phyloP scores from a whole-genome alignment of 2,888 invertebrate genomes.

The Volucella inanis region DNA sequence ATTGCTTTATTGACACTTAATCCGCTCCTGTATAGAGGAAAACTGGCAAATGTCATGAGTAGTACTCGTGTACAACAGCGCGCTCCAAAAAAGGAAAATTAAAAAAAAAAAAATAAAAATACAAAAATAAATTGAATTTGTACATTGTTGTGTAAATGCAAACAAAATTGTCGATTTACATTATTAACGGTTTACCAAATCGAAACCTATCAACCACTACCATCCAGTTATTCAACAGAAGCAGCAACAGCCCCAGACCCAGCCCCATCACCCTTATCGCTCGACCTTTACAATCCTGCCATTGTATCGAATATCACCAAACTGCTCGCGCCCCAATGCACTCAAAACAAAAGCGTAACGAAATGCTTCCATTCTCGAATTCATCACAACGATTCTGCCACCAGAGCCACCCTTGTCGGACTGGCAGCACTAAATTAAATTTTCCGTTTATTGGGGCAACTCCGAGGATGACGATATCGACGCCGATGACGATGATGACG shows the following conservation, averaged over 20 bases:
- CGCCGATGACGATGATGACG: too few relatives aligned
- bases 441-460: constrained; percentile 57
- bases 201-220: constrained; percentile 67
- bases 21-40: constrained; percentile 37
- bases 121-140: constrained; percentile 66
- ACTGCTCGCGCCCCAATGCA: constrained; percentile 20
- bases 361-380: neutral
- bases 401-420: neutral
- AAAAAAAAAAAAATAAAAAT: constrained; percentile 12
- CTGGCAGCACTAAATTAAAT: constrained; percentile 61
- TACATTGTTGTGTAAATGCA: constrained; percentile 74
- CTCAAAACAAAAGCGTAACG: constrained; percentile 14
- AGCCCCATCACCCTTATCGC: neutral
- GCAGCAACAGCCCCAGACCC: neutral
- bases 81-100: constrained; percentile 21
- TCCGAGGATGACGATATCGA: too few relatives aligned
- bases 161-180: constrained; percentile 74
- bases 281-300: constrained; percentile 24
- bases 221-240: constrained; percentile 19
- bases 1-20: neutral
- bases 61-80: constrained; percentile 23
- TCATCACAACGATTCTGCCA: neutral
- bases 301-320: constrained; percentile 64
- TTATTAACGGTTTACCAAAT: constrained; percentile 74
- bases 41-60: constrained; percentile 56